phyloP scores from a whole-genome alignment of 2,888 invertebrate genomes.

The Polydrusus pterygomalis region DNA sequence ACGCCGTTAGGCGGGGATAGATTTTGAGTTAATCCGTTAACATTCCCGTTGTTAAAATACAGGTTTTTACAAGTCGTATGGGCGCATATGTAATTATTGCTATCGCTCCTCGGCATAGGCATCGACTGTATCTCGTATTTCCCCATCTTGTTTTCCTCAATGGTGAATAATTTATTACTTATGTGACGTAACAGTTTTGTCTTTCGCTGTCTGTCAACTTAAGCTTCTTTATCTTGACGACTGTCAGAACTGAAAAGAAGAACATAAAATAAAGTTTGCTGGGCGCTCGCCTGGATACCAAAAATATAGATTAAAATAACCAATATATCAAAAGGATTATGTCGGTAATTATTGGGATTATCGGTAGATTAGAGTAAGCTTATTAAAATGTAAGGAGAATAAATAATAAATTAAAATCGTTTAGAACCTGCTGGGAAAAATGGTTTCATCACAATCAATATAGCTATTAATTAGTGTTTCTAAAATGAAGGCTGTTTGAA shows the following conservation, averaged over 20 bases:
- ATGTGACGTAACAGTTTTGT: conserved; percentile 22
- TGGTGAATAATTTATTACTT: conserved; percentile 30
- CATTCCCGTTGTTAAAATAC: conserved; percentile 34
- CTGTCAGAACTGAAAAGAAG: conserved; percentile 51
- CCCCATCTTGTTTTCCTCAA: conserved; percentile 59
- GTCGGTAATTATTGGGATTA: conserved; percentile 12
- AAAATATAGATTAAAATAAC: conserved; percentile 27
- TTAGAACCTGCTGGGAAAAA: not conserved
- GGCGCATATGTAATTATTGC: conserved; percentile 58
- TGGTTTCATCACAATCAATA: not conserved
- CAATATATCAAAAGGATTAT: conserved; percentile 39
- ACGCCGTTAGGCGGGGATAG: not conserved
- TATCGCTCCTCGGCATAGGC: conserved; percentile 61
- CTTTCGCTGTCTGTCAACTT: conserved; percentile 35
- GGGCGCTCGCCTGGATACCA: not conserved
- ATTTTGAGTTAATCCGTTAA: not conserved
- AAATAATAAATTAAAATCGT: not conserved
- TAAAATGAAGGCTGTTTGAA: not conserved
- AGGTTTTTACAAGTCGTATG: conserved; percentile 57
- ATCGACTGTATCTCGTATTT: conserved; percentile 64
- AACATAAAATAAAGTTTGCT: conserved; percentile 30
- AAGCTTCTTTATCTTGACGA: conserved; percentile 45
- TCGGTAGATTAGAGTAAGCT: conserved; percentile 11
- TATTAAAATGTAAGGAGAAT: conserved; percentile 21
- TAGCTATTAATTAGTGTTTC: not conserved